Evolutionary conservation across 1,140 invertebrate genomes (phyloP), one percentile per base, ranked within the genome.

Genomic region (Drosophila fuyamai): DNA sequence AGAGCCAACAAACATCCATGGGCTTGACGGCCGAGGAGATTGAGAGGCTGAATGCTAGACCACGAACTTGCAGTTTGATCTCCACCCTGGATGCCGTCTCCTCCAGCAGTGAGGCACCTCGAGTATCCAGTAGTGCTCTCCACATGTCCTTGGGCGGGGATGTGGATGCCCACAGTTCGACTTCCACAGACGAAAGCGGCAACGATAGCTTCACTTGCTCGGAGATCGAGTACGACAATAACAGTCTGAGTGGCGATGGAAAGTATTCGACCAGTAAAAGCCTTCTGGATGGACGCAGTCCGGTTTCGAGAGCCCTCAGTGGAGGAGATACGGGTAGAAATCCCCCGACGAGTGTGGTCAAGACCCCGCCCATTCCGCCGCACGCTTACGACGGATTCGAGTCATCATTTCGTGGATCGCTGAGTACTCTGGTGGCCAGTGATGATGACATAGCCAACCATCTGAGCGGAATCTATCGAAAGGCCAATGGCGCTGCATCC

Each of bases 141-240:
- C 94, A 94, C 57, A 92, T 94, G 81, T 93, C 94, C 1, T 70
- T 94, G 29, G 92, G 93, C 13, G 94, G 95, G 0, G 95, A 95
- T 36, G 94, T 94, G 6, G 96, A 96, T 79, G 96, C 96, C 51
- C 94, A 96, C 75, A 96, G 95, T 88, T 97, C 96, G 1, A 97
- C 97, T 4, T 97, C 97, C 1, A 98, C 97, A 6, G 97, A 98
- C 86, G 98, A 98, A 92, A 98, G 97, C 91, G 97, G 97, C 4
- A 98, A 99, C 93, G 98, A 99, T 90, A 98, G 98, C 70, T 99
- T 99, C 93, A 99, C 98, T 0, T 99, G 98, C 93, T 99, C 98
- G 0, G 98, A 99, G 93, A 99, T 99, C 90, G 98, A 99, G 92
- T 98, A 98, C 92, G 98, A 99, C 82, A 97, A 97, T 83, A 96